Evolutionary conservation across 2,888 invertebrate species (phyloP).

Genomic region (Ptilodon capucinus): DNA sequence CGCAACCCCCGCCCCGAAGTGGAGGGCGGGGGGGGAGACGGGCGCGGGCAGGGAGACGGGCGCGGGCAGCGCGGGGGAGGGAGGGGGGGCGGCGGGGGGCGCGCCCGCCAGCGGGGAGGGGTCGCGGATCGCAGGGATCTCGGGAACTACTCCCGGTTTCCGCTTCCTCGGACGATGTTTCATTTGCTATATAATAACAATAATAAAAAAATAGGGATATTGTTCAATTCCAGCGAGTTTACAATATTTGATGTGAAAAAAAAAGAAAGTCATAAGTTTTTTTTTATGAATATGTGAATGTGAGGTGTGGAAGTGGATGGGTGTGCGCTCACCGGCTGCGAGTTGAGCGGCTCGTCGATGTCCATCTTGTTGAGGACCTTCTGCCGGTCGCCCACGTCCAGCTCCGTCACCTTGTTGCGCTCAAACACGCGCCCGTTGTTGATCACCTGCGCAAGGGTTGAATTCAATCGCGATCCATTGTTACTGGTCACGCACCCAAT

Average conservation of each 20-base stretch:
- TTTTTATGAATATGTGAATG: too few relatives aligned
- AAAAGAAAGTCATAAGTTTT: too few relatives aligned
- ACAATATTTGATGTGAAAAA: too few relatives aligned
- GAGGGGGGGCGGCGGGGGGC: background rate
- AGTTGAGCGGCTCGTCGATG: conserved; percentile 12
- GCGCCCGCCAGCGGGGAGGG: conserved; percentile 3
- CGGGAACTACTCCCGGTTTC: conserved; percentile 3
- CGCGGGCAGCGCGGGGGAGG: background rate
- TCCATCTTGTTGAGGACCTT: conserved; percentile 39
- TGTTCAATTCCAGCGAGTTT: too few relatives aligned
- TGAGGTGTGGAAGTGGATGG: background rate
- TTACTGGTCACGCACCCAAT: too few relatives aligned
- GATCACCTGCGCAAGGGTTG: conserved; percentile 49
- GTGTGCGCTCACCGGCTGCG: conserved; percentile 1
- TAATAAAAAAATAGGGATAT: too few relatives aligned
- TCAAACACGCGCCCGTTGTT: conserved; percentile 75
- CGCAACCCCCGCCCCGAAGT: background rate
- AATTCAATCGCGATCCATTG: background rate
- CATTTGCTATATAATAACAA: too few relatives aligned
- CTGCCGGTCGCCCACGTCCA: conserved; percentile 12
- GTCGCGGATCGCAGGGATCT: background rate
- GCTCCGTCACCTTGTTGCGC: conserved; percentile 56
- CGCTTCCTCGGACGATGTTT: conserved; percentile 8
- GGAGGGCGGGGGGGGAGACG: background rate
- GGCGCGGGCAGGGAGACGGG: background rate